phyloP scores from a whole-genome alignment of 2,113 vertebrate species.

The Melierax canorus region DNA sequence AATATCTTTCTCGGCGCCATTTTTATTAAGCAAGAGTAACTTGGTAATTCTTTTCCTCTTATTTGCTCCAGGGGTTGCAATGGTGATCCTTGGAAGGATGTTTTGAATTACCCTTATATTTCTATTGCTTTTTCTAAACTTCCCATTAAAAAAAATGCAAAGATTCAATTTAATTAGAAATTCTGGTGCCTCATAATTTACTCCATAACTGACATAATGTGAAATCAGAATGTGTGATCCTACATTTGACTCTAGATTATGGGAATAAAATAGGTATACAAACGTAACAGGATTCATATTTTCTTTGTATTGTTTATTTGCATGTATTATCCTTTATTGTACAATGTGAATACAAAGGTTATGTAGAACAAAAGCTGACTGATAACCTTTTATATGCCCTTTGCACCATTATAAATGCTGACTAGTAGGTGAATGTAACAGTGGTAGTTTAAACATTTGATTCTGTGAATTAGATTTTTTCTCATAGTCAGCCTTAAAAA shows the following conservation, averaged over 20 bases:
- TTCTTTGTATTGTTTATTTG: background rate
- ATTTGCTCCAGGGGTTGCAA: background rate
- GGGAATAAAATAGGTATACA: background rate
- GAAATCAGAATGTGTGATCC: background rate
- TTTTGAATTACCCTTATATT: background rate
- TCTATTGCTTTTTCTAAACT: background rate
- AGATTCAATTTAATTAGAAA: background rate
- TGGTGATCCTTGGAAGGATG: background rate
- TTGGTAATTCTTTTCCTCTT: background rate
- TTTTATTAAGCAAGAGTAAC: background rate
- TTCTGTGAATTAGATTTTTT: background rate
- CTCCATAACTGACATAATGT: background rate
- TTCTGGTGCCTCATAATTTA: background rate
- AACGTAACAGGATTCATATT: background rate
- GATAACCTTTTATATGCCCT: background rate
- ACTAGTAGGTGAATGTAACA: background rate
- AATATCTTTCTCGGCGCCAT: background rate
- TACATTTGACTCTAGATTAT: background rate
- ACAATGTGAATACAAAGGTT: background rate
- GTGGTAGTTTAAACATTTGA: background rate
- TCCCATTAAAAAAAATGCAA: background rate
- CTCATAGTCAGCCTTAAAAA: background rate
- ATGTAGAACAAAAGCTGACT: background rate
- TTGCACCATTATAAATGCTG: background rate
- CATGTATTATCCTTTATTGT: background rate